A percentile compares a stretch with the other conserved stretches of the same genome.
Evolutionary conservation across 2,797 vertebrate species (phyloP).

Genomic region (Rhynchonycteris naso): DNA sequence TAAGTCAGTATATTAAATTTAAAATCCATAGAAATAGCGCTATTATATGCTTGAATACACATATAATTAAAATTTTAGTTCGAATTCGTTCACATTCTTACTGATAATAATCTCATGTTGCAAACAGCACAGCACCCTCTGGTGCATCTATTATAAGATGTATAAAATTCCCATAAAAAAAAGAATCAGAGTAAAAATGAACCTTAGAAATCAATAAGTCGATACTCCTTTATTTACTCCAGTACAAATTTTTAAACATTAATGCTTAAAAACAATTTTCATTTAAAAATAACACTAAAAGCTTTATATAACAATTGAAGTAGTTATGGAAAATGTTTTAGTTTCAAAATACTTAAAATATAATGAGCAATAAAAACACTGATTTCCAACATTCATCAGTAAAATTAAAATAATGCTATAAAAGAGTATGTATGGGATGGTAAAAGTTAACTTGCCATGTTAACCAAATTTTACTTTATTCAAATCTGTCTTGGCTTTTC

Average conservation of each 20-base stretch:
- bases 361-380: conserved; percentile 5
- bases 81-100: conserved; percentile 68
- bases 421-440: background rate
- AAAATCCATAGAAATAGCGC: conserved; percentile 43
- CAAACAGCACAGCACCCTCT: conserved; percentile 86
- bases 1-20: conserved; percentile 65
- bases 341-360: conserved; percentile 36
- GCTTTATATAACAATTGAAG: background rate
- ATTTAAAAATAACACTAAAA: conserved; percentile 64
- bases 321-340: background rate
- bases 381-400: conserved; percentile 59
- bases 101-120: conserved; percentile 73
- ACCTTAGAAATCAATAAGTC: conserved; percentile 49
- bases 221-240: conserved; percentile 41
- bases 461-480: conserved; percentile 62
- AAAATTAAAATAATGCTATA: conserved; percentile 52
- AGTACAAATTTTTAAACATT: conserved; percentile 44
- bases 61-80: conserved; percentile 62
- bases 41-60: conserved; percentile 47
- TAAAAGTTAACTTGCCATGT: conserved; percentile 20
- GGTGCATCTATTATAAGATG: conserved; percentile 80
- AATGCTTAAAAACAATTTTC: conserved; percentile 57
- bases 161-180: conserved; percentile 65
- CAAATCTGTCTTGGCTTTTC: conserved; percentile 15
- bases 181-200: conserved; percentile 53